Evolutionary conservation across 2,888 invertebrate genomes (phyloP).

Genomic region (Idaea dimidiata): DNA sequence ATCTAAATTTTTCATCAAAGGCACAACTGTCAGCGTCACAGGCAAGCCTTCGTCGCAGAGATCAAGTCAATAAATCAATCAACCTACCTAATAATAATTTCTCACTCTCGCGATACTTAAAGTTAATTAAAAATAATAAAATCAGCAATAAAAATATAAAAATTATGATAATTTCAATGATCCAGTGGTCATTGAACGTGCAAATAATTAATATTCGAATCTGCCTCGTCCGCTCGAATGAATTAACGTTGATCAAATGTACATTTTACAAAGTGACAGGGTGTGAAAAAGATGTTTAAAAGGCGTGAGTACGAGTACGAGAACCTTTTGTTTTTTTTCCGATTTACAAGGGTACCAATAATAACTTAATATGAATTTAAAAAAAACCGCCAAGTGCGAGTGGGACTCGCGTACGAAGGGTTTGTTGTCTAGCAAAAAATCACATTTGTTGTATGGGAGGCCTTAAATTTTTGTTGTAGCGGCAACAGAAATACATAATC

Average conservation of each 20-base stretch:
- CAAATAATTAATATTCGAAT: background rate
- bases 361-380: too few species aligned
- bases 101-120: background rate
- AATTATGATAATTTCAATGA: background rate
- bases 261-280: background rate
- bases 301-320: background rate
- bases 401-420: too few species aligned
- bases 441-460: too few species aligned
- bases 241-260: background rate
- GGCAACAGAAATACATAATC: too few species aligned
- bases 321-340: too few species aligned
- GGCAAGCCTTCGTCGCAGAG: constrained; percentile 11
- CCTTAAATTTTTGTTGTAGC: too few species aligned
- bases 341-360: too few species aligned
- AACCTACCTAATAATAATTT: background rate
- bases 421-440: too few species aligned
- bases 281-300: background rate
- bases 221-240: background rate
- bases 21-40: too few species aligned
- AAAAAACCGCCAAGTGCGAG: too few species aligned
- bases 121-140: background rate
- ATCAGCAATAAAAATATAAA: background rate
- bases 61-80: background rate
- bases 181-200: background rate
- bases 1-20: too few species aligned